Evolutionary conservation across 2,113 vertebrate species (phyloP), one percentile per base, ranked within the genome.

Genomic region (Oostethus manadensis): DNA sequence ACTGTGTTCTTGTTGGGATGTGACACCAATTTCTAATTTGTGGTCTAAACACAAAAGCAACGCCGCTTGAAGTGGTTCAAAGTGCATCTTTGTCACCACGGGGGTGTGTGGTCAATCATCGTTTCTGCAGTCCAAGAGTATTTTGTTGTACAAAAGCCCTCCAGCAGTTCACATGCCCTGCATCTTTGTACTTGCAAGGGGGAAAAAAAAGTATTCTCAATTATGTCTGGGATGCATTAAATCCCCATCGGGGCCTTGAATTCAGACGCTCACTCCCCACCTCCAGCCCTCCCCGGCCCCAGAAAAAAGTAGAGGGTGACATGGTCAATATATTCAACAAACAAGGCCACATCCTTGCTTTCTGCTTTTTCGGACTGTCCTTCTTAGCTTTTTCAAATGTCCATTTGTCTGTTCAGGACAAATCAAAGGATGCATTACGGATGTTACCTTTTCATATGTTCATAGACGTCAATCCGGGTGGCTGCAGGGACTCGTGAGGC

Each of bases 111-210:
- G 59, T 61, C 58, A 56, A 71, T 84, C 66, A 74, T 74, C 77
- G 80, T 80, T 87, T 83, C 73, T 64, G 74, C 73, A 77, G 67
- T 74, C 71, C 76, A 78, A 56, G 65, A 83, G 69, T 77, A 80
- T 87, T 87, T 84, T 86, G 78, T 77, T 84, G 78, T 80, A 86
- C 77, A 86, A 87, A 86, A 76, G 80, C 73, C 66, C 77, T 80
- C 73, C 18, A 35, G 85, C 70, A 71, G 74, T 71, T 81, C 71
- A 58, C 61, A 64, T 75, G 78, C 43, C 57, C 50, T 55, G 51
- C 51, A 74, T 70, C 23, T 2, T 38, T 61, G 22, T 21, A 26
- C 26, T 16, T 50, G 17, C 8, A 29, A 21, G 35, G 20, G 33
- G 20, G 4, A 21, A 18, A 38, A 17, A 38, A 68, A 68, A 61